phyloP scores from a whole-genome alignment of 2,113 vertebrate species.

The Myiozetetes cayanensis region DNA sequence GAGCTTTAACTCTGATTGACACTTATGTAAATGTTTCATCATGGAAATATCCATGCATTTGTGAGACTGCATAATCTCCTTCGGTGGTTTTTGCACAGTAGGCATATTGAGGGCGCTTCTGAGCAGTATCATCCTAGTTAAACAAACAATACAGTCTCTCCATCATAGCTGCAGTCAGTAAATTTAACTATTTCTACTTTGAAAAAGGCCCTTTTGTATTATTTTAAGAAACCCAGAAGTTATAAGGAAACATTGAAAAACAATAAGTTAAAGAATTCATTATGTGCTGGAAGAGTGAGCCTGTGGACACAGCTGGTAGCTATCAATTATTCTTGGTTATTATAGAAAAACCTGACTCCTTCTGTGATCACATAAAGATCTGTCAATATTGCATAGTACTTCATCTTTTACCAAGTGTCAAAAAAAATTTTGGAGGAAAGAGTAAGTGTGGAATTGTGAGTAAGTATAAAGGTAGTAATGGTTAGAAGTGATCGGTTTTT shows the following conservation, averaged over 20 bases:
- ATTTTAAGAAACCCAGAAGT: slow-evolving; percentile 65
- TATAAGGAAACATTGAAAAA: slow-evolving; percentile 69
- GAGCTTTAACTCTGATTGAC: not conserved
- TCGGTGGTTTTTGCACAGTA: slow-evolving; percentile 30
- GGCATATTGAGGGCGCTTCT: slow-evolving; percentile 24
- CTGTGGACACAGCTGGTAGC: slow-evolving; percentile 79
- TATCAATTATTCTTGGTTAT: slow-evolving; percentile 72
- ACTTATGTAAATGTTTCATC: not conserved
- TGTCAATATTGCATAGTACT: slow-evolving; percentile 63
- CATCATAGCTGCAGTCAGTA: slow-evolving; percentile 52
- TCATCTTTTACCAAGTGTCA: slow-evolving; percentile 61
- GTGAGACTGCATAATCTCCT: not conserved
- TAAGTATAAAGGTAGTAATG: slow-evolving; percentile 33
- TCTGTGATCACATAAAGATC: slow-evolving; percentile 66
- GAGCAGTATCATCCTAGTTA: slow-evolving; percentile 43
- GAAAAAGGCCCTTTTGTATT: slow-evolving; percentile 53
- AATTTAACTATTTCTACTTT: slow-evolving; percentile 61
- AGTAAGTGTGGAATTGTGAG: slow-evolving; percentile 29
- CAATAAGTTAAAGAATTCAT: slow-evolving; percentile 68
- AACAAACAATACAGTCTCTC: slow-evolving; percentile 55
- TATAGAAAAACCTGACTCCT: slow-evolving; percentile 67
- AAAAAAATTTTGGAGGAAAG: slow-evolving; percentile 16
- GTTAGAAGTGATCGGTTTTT: slow-evolving; percentile 17
- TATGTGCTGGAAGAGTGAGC: slow-evolving; percentile 47
- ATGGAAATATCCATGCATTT: not conserved